phyloP scores from a whole-genome alignment of 2,797 vertebrate species.

The Urocyon cinereoargenteus region DNA sequence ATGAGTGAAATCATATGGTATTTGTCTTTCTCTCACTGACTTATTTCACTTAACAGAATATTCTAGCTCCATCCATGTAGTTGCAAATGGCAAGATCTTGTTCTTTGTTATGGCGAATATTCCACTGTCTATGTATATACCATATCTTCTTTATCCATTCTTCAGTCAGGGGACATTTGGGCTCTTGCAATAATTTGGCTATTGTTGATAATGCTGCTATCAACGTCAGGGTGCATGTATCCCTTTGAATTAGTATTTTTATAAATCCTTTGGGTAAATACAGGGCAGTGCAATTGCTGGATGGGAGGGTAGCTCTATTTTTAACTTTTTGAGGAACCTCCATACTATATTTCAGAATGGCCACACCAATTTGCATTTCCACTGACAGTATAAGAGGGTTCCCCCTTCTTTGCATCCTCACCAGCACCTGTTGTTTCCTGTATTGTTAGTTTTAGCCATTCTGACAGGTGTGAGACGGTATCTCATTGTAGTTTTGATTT shows the following conservation, averaged over 20 bases:
- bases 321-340: background rate
- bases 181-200: background rate
- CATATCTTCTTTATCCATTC: background rate
- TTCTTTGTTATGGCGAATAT: background rate
- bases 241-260: background rate
- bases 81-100: background rate
- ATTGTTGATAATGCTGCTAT: background rate
- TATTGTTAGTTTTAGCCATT: background rate
- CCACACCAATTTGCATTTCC: background rate
- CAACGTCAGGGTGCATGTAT: background rate
- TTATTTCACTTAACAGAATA: background rate
- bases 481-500: background rate
- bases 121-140: background rate
- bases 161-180: background rate
- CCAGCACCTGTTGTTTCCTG: background rate
- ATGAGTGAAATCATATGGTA: background rate
- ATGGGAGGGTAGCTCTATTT: background rate
- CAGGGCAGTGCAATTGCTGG: background rate
- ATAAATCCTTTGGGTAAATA: background rate
- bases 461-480: background rate
- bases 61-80: background rate
- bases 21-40: background rate
- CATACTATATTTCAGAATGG: background rate
- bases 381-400: background rate
- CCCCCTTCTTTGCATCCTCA: background rate